Evolutionary conservation across 2,797 vertebrate genomes (phyloP).

Genomic region (Ctenosaura bakeri): DNA sequence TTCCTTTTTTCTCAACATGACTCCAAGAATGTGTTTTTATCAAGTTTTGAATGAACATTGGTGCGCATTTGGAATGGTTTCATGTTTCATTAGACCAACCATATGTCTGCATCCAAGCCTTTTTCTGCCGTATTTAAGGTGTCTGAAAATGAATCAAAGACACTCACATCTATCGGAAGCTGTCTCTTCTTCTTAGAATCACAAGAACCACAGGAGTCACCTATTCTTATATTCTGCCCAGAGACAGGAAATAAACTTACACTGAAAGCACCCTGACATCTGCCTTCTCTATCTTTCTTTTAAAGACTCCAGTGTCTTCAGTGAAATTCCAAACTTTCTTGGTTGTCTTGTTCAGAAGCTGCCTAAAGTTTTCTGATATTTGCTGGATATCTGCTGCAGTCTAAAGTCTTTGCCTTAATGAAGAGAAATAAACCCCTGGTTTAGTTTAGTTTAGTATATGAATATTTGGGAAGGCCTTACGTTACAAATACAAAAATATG

Average conservation of each 20-base stretch:
- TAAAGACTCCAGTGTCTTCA: slow-evolving; percentile 4
- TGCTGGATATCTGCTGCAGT: neutral
- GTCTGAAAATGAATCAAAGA: slow-evolving; percentile 47
- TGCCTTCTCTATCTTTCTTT: too few relatives aligned
- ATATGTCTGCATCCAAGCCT: slow-evolving; percentile 63
- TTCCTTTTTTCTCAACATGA: neutral
- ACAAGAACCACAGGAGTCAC: slow-evolving; percentile 22
- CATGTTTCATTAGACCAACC: slow-evolving; percentile 67
- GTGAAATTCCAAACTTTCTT: slow-evolving; percentile 19
- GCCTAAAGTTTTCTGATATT: slow-evolving; percentile 13
- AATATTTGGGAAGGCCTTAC: neutral
- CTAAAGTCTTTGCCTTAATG: neutral
- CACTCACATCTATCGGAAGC: slow-evolving; percentile 1
- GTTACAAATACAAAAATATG: neutral
- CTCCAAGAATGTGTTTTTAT: slow-evolving; percentile 57
- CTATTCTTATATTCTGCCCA: neutral
- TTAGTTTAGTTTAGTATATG: neutral
- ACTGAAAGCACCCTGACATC: neutral
- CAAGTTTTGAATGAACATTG: slow-evolving; percentile 68
- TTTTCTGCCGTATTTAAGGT: slow-evolving; percentile 45
- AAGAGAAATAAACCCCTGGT: neutral
- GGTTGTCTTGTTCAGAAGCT: neutral
- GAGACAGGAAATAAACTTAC: slow-evolving; percentile 36
- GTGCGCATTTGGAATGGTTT: slow-evolving; percentile 61
- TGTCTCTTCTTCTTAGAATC: slow-evolving; percentile 35